Conservation (phyloP, 2,113 vertebrate species). For the Pteropus alecto region DNA sequence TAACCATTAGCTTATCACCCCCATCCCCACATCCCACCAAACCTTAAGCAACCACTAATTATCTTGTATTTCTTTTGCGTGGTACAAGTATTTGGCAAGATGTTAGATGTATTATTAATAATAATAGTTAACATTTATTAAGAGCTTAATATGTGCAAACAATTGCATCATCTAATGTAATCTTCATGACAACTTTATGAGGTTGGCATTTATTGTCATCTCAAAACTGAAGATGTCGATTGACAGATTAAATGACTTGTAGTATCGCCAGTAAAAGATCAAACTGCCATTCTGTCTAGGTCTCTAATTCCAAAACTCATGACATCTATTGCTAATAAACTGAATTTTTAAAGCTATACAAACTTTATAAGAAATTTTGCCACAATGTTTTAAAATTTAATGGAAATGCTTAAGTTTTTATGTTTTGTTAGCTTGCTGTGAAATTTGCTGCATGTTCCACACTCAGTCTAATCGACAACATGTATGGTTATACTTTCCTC, state of each 20-base stretch:
- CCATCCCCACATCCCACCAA: neutral
- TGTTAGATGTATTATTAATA: neutral
- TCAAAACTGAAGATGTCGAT: neutral
- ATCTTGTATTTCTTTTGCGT: neutral
- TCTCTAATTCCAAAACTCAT: neutral
- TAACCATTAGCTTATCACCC: neutral
- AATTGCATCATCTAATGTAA: neutral
- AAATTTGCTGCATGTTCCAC: neutral
- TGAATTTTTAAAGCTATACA: neutral
- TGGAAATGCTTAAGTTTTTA: neutral
- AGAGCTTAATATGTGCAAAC: neutral
- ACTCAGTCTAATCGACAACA: neutral
- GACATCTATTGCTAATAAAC: neutral
- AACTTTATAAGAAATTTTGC: neutral
- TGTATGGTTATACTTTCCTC: neutral
- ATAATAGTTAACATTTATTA: neutral
- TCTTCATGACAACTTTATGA: neutral
- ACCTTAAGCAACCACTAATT: neutral
- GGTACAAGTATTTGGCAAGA: neutral
- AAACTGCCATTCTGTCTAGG: neutral
- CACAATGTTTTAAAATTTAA: neutral
- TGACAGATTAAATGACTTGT: neutral
- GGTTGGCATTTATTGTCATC: neutral
- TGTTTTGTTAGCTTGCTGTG: neutral
- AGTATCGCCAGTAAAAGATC: neutral